Evolutionary conservation across 2,797 vertebrate genomes (phyloP), one percentile per base, ranked within the genome.

Genomic region (Erpetoichthys calabaricus): DNA sequence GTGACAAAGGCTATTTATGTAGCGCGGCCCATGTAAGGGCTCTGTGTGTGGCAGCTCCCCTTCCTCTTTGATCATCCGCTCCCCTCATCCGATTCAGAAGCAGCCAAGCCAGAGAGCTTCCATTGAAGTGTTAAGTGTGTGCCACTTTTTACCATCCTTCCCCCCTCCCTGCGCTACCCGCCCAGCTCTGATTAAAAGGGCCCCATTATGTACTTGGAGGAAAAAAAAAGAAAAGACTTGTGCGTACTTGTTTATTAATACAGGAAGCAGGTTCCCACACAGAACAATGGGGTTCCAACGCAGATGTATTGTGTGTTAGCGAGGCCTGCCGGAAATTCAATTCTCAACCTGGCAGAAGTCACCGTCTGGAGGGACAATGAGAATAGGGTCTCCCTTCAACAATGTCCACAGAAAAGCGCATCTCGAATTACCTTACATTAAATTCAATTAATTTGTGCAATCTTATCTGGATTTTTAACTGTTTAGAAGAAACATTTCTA

Each of bases 91-190:
- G 80, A 91, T 89, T 91, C 87, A 89, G 85, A 90, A 81, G 83
- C 84, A 83, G 80, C 76, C 82, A 78, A 82, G 80, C 81, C 82
- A 81, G 71, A 84, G 80, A 83, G 79, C 73, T 74, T 80, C 82
- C 83, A 88, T 75, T 88, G 87, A 87, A 91, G 89, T 92, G 87
- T 91, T 87, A 90, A 91, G 84, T 85, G 84, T 80, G 85, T 84
- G 86, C 71, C 79, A 70, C 76, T 75, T 76, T 80, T 73, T 78
- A 72, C 65, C 70, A 68, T 73, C 70, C 73, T 66, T 73, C 73
- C 69, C 64, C 60, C 55, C 76, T 74, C 74, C 75, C 68, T 68
- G 25, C 25, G 25, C 25, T 25, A 25, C 25, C 25, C 25, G 25
- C 60, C 60, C 61, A 65, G 70, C 69, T 70, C 63, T 49, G 75